phyloP scores from a whole-genome alignment of 2,888 invertebrate genomes.

The Sminthurinus aureus region DNA sequence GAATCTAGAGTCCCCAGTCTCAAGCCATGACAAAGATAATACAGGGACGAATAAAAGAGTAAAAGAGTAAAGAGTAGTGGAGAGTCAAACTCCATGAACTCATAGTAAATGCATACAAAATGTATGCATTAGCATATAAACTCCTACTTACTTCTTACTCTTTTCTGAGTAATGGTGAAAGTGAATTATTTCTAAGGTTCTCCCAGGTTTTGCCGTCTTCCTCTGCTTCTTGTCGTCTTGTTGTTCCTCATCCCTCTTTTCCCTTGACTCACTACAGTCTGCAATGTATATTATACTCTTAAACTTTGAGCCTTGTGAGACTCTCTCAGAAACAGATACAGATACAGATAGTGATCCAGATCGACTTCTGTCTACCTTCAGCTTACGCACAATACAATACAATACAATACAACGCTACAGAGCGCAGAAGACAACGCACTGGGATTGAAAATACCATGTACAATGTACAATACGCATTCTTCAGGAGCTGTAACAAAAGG shows the following conservation, averaged over 20 bases:
- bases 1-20: not conserved
- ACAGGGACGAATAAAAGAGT: not conserved
- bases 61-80: not conserved
- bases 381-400: no score
- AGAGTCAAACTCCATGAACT: not conserved
- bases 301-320: not conserved
- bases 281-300: not conserved
- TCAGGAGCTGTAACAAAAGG: not conserved
- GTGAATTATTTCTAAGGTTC: slow-evolving; percentile 19
- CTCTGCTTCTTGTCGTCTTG: not conserved
- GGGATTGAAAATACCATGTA: not conserved
- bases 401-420: no score
- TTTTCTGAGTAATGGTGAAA: slow-evolving; percentile 21
- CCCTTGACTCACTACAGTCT: not conserved
- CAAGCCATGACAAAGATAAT: slow-evolving; percentile 8
- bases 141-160: not conserved
- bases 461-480: not conserved
- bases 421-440: not conserved
- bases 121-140: not conserved
- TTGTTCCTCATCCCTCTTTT: not conserved
- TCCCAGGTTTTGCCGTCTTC: not conserved
- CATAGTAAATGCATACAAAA: no score
- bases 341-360: no score
- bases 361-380: no score
- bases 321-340: not conserved